Base-by-base conservation (phyloP, 2,888 invertebrate genomes). In the Heliconius cydno region DNA sequence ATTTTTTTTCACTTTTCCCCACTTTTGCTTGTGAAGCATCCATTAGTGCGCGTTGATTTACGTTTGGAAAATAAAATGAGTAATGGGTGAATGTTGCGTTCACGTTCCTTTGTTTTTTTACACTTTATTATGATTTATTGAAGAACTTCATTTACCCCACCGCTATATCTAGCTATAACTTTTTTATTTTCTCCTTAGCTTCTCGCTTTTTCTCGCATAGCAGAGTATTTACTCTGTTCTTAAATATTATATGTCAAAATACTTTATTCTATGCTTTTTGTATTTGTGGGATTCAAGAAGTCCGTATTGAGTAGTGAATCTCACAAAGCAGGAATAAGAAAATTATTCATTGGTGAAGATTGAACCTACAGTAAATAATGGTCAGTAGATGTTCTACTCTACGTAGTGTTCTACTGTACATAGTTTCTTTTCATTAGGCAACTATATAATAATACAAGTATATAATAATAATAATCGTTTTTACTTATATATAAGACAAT, bases 31-130 rank as follows among this genome's bases (percentile, higher is more conserved):
- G 34, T 60, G n/a, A 38, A 73, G 34, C 34, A 60, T 73, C 73
- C 73, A 73, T 73, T 73, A 73, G 60, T 38, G 38, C 60, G 34
- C 30, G 73, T 73, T 73, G 73, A 73, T 73, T 73, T 73, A 73
- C 25, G 73, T 60, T 65, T 25, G 34, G 13, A 73, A 73, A 73
- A 57, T 73, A 73, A 60, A 25, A 73, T 73, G 73, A 73, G 30
- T 73, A 34, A 73, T 73, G 73, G 25, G 57, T 38, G 34, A 60
- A 60, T 73, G 60, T 60, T 72, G 52, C 52, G 30, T 12, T 72
- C 34, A 25, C 73, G 25, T 46, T 25, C 5, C 7, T 12, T 25
- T 73, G 25, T 57, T 72, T 25, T 65, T 72, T 60, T 38, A 38
- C 60, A 38, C 7, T 30, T 38, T 60, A 73, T 73, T 73, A 38